These are phyloP conservation scores for Anas acuta DNA, from an alignment of 2,797 vertebrate species.

Conservation along the genomic window DNA sequence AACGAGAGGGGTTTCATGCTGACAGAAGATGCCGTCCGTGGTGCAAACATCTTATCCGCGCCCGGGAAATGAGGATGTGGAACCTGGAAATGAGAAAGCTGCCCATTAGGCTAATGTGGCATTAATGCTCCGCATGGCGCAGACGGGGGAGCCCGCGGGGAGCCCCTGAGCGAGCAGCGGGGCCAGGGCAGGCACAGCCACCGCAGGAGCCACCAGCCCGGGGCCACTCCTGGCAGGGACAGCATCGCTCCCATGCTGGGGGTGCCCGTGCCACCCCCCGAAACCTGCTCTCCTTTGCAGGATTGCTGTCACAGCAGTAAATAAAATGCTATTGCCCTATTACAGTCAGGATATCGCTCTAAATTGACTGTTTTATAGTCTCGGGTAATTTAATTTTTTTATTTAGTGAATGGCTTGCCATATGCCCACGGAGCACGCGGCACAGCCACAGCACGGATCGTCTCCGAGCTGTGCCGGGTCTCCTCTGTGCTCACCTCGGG, in stretches of 20 bases:
- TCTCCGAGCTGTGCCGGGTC: background rate
- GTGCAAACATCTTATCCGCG: background rate
- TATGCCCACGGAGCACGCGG: background rate
- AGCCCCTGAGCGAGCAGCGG: background rate
- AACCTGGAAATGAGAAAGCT: background rate
- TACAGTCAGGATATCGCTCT: background rate
- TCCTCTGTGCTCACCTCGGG: rapidly evolving
- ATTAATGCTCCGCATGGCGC: background rate
- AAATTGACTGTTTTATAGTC: slow-evolving; percentile 58
- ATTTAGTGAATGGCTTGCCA: slow-evolving; percentile 15
- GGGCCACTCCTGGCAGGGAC: background rate
- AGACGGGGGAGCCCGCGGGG: background rate
- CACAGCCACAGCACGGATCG: background rate
- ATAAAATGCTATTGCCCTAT: slow-evolving; percentile 24
- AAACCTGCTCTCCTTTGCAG: rapidly evolving
- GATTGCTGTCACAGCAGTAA: background rate
- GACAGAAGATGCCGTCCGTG: rapidly evolving
- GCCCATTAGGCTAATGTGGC: slow-evolving; percentile 32
- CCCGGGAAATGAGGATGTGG: background rate
- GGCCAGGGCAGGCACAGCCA: background rate
- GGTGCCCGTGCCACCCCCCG: background rate
- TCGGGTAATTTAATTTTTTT: slow-evolving; percentile 44
- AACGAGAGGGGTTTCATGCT: background rate
- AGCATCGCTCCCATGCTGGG: rapidly evolving
- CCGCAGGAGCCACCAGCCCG: background rate